Evolutionary conservation across 2,888 invertebrate species (phyloP), one percentile per base, ranked within the genome.

Genomic region (Zygogramma bicolorata): DNA sequence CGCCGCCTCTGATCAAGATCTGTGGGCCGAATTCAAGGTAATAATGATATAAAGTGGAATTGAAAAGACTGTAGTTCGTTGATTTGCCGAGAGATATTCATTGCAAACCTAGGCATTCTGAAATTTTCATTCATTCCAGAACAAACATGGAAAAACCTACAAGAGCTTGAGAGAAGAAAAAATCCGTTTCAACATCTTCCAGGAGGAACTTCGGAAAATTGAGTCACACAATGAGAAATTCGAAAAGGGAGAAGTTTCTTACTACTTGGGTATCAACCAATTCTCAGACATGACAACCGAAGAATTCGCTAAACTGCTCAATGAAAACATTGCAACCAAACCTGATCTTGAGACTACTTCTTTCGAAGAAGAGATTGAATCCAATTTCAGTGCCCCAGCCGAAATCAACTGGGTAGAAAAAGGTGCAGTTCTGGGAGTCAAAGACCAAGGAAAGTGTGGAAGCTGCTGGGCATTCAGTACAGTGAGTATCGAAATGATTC

Each of bases 231-330:
- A 75, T 25, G 65, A 38, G 8, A 68, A 62, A 66, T 75, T 71
- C 59, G 67, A 68, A 25, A 29, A 25, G 13, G 75, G 75, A n/a
- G 65, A 68, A 34, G 34, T 49, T 1, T 63, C 71, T n/a, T 74
- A 66, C 61, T 65, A 59, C 10, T 49, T 63, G 58, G 65, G 65
- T 13, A 63, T 75, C 1, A 75, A 65, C 29, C 57, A 71, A 65
- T 75, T 74, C 31, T 29, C 75, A 18, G 75, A 75, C 60, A 42
- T 74, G 57, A 75, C 75, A 4, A 22, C 20, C 18, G 71, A 73
- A 18, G 73, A 74, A 42, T 66, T 71, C 57, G 46, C 10, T 4
- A 58, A 22, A 40, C 15, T 59, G 4, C 29, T 57, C 8, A 67
- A 58, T 15, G 40, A 29, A 10, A 31, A 65, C 8, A 46, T 20